Base-by-base conservation (phyloP, 2,888 invertebrate species). In the Lymantria monacha region DNA sequence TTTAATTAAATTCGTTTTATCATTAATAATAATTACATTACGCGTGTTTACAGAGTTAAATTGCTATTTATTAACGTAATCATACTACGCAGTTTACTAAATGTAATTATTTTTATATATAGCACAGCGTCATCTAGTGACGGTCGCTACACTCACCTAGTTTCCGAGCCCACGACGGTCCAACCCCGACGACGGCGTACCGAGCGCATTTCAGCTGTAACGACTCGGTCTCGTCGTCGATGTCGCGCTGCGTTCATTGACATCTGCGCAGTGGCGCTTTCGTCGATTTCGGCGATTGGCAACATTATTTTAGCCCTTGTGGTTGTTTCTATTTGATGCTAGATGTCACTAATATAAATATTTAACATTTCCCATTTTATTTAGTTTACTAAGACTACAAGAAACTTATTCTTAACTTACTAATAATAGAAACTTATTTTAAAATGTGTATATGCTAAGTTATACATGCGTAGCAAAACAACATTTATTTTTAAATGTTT, bases 101-200 rank as follows among this genome's bases (percentile, higher is more conserved):
- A 22, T 22, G 22, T 22, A 5, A n/a, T n/a, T n/a, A n/a, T n/a
- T n/a, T 10, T 33, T 33, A 33, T 33, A 33, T 10, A 33, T 41
- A 1, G 13, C 31, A 42, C 0, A 84, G 70, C 77, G 86, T 64
- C 90, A 85, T 83, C 90, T 89, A 62, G 68, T 52, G 61, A 47
- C n/a, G 13, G 2, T 12, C 31, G 8, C 30, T 9, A 44, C 46
- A 79, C 86, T 92, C 84, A 95, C 95, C 95, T 93, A 72, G 95
- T 91, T 91, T 95, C 95, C 63, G 94, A 94, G 63, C 95, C 95
- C 52, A 95, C 93, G 44, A 95, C 95, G 5, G 95, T 95, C 95
- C 95, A 95, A 42, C 95, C 95, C 44, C 95, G 91, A 44, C 94
- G 87, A 50, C 95, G 93, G 46, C 95, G 83, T 15, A 91, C 80